Evolutionary conservation across 2,113 vertebrate genomes (phyloP), one percentile per base, ranked within the genome.

Genomic region (Dromaius novaehollandiae): DNA sequence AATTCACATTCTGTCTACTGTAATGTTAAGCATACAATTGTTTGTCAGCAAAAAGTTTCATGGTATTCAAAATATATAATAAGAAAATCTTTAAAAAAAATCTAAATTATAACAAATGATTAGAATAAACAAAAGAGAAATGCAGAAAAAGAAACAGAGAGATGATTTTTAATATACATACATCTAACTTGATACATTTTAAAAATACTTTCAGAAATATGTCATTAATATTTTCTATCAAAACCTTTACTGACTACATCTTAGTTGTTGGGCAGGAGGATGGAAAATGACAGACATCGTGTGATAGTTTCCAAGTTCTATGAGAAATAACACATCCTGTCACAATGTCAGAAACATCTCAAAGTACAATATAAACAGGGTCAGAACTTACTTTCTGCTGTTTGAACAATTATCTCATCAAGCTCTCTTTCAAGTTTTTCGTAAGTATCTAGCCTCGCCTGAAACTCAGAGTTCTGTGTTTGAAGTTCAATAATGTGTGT

Each of bases 331-430:
- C 10, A 42, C 40, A n/a, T 40, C 74, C 77, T 95, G 80, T 36
- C 15, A 44, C 66, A 80, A 85, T 66, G 71, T 32, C 77, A 73
- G 68, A 78, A 91, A 26, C 77, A 65, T 32, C 91, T 88, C 74
- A 82, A 89, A 80, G 77, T 64, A 78, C 15, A 85, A 32, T 14
- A 17, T 11, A n/a, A 76, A 28, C 75, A 53, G 20, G 76, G 58
- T 64, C n/a, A 83, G 40, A 71, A 98, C 98, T 98, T 98, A 99
- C 99, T 98, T 98, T 99, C 99, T 71, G 99, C 99, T 42, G 99
- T 98, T 96, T 99, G 99, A 98, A 99, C 98, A 97, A 99, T 99
- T 97, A 99, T 98, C 83, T 99, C 98, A 91, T 99, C 99, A 93
- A 99, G 98, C 88, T 99, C 99, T 93, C 99, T 98, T 96, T 99